Base-by-base conservation (phyloP, 1,140 invertebrate genomes). In the Neoseiulus cucumeris region DNA sequence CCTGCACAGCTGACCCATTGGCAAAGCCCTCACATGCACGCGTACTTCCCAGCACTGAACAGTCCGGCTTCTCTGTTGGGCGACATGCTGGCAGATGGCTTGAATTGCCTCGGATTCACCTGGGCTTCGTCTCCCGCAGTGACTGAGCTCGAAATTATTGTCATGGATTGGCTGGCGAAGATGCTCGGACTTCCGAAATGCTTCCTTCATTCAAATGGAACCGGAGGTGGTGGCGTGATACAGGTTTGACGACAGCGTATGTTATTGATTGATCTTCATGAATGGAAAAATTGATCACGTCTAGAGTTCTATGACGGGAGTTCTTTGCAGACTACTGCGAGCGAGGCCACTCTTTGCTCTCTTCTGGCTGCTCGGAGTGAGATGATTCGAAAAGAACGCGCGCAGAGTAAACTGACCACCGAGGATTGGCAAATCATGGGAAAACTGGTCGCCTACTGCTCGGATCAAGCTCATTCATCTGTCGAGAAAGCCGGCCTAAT, bases 401-500 rank as follows among this genome's bases (percentile, higher is more conserved):
- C 86, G 88, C 74, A 65, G 78, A 79, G 70, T 75, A 77, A 80
- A 85, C 71, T 83, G 88, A 18, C 75, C 17, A 33, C 86, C 5
- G 84, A 87, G 68, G 87, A 90, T 69, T 84, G 87, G 0, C 89
- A 94, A 72, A 86, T 96, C 66, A 91, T 94, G 74, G 85, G 87
- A 1, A 81, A 87, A 68, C 80, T 98, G 0, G 90, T 97, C 28
- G 90, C 85, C 51, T 98, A 98, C 74, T 95, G 91, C 72, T 96
- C 92, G 0, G 91, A 95, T 70, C 80, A 81, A 70, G 75, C 73
- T 45, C 91, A 97, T 76, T 95, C 91, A 0, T 94, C 91, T 22
- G 91, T 97, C 2, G 92, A 96, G 77, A 97, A 97, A 76, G 90
- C 91, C 45, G 89, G 89, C 18, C 22, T 59, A 14, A 59, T 59